A percentile compares a stretch with the other conserved stretches of the same genome.
Conservation (phyloP, 2,888 invertebrate species). For the Dynastes maya region DNA sequence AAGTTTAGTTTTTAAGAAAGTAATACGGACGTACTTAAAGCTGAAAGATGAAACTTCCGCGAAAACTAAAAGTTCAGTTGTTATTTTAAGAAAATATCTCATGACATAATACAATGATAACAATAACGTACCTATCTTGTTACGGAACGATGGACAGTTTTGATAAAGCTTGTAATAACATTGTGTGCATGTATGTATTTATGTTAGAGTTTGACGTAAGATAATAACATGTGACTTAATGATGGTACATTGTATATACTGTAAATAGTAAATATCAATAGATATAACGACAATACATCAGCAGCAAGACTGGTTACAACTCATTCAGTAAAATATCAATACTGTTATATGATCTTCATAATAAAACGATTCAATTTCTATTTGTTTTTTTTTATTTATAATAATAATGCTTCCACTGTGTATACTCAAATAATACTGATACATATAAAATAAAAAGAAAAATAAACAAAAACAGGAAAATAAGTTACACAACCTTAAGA, state of each 20-base stretch:
- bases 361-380: slow-evolving; percentile 5
- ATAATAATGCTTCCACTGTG: too few species aligned
- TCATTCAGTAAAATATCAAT: slow-evolving; percentile 11
- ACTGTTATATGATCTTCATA: not conserved
- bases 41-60: not conserved
- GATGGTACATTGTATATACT: slow-evolving; percentile 36
- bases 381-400: too few species aligned
- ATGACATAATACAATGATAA: not conserved
- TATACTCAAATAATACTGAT: too few species aligned
- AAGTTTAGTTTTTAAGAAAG: slow-evolving; percentile 30
- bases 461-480: too few species aligned
- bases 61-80: not conserved
- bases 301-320: slow-evolving; percentile 30
- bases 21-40: slow-evolving; percentile 17
- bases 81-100: not conserved
- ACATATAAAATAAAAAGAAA: too few species aligned
- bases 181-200: slow-evolving; percentile 24
- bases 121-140: not conserved
- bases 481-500: too few species aligned
- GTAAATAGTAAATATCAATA: slow-evolving; percentile 35
- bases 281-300: slow-evolving; percentile 14
- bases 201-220: slow-evolving; percentile 5
- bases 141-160: not conserved
- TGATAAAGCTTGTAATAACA: not conserved
- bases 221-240: not conserved